Base-by-base conservation (phyloP, 2,888 invertebrate species). In the Rhingia campestris region DNA sequence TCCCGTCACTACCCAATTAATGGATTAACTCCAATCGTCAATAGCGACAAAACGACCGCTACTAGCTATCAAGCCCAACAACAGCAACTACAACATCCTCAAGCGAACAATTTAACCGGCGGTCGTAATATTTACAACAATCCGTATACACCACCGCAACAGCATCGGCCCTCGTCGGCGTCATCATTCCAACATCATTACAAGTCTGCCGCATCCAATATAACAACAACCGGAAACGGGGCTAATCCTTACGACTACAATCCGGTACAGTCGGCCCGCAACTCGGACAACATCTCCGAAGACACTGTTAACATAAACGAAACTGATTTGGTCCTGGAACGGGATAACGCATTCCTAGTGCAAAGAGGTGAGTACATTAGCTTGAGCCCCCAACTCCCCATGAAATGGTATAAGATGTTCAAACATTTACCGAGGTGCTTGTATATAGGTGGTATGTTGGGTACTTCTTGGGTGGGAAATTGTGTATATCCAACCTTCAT, bases 291-390 rank as follows among this genome's bases (percentile, higher is more conserved):
- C 95, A 95, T 95, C 86, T 96, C 96, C 86, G 86, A 86, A 79
- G 81, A 86, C 63, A 96, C 96, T 94, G 96, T 95, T 96, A 96
- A 33, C 54, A 93, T 96, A 88, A 96, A 96, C 43, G 96, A 96
- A 92, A 95, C 96, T 30, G 96, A 96, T 92, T 93, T 96, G 90
- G 96, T 96, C 88, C 93, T 96, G 88, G 95, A 96, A 89, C 94
- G 96, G 90, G 96, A 96, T 90, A 95, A 95, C 59, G 96, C 96
- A 87, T 94, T 96, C 87, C 95, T 96, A 88, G 95, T 96, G 88
- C 95, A 96, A 93, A 96, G 96, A 95, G 96, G 96, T 96, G 87
- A 93, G 94, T 92, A 53, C 66, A 77, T 81, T 79, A 73, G 54
- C 45, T 9, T 49, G n/a, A 39, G 51, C 4, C 35, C 37, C 12